phyloP scores from a whole-genome alignment of 1,140 invertebrate genomes.

The Babylonia areolata region DNA sequence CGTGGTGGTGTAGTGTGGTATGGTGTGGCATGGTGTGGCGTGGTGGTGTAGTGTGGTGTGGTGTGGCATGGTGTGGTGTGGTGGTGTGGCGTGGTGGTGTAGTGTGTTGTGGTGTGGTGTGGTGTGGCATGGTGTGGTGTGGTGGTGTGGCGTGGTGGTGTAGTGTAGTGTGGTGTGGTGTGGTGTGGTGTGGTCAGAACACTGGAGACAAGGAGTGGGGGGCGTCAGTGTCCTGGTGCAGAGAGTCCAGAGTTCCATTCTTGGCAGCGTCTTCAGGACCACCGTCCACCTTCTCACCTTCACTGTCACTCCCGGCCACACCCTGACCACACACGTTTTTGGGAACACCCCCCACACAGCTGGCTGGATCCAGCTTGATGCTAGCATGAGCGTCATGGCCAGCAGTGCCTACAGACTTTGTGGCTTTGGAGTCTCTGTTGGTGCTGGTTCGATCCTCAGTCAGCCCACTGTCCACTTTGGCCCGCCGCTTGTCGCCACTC shows the following conservation, averaged over 20 bases:
- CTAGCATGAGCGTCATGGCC: background rate
- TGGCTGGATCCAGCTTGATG: background rate
- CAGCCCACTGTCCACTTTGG: background rate
- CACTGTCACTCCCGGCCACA: background rate
- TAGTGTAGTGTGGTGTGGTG: too few species aligned
- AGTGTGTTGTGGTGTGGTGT: too few species aligned
- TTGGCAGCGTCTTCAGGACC: background rate
- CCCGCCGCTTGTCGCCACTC: background rate
- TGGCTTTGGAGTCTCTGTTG: background rate
- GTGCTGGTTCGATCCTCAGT: background rate
- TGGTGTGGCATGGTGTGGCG: too few species aligned
- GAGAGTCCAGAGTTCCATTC: background rate
- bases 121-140: too few species aligned
- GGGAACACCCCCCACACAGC: background rate
- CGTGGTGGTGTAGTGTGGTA: too few species aligned
- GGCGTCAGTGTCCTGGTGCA: background rate
- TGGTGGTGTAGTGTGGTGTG: too few species aligned
- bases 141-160: too few species aligned
- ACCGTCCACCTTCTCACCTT: background rate
- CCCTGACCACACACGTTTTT: background rate
- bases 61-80: too few species aligned
- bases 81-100: too few species aligned
- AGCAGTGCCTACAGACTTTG: background rate
- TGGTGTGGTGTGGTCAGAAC: slow-evolving; percentile 15
- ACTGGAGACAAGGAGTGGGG: background rate